phyloP scores from a whole-genome alignment of 2,888 invertebrate genomes.

The Synanthedon andrenaeformis region DNA sequence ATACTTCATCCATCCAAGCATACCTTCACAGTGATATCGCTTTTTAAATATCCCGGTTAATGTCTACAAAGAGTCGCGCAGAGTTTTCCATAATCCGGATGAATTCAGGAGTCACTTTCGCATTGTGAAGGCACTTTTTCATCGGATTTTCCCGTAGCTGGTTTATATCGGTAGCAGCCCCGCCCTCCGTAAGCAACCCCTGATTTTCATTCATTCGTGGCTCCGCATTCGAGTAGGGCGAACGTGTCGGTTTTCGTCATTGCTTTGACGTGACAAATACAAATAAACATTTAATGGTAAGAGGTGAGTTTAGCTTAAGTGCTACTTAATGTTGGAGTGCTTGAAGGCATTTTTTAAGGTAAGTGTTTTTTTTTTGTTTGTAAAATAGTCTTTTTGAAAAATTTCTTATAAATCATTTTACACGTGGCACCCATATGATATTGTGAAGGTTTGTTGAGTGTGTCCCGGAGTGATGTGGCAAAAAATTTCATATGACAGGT shows the following conservation, averaged over 20 bases:
- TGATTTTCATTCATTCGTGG: constrained; percentile 56
- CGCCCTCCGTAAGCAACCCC: constrained; percentile 49
- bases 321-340: not conserved
- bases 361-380: not conserved
- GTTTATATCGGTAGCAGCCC: constrained; percentile 34
- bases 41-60: constrained; percentile 18
- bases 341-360: constrained; percentile 1
- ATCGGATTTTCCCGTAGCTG: constrained; percentile 21
- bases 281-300: constrained; percentile 35
- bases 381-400: not conserved
- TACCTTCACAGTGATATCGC: not conserved
- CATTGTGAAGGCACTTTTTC: constrained; percentile 5
- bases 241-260: constrained; percentile 13
- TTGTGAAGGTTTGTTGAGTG: too few relatives aligned
- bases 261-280: constrained; percentile 29
- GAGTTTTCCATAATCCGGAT: constrained; percentile 37
- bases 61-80: constrained; percentile 27
- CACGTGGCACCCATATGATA: not conserved
- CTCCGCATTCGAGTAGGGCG: constrained; percentile 24
- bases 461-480: too few relatives aligned
- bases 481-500: too few relatives aligned
- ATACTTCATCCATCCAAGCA: too few relatives aligned
- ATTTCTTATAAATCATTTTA: not conserved
- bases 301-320: constrained; percentile 3
- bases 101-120: constrained; percentile 14